Evolutionary conservation across 2,888 invertebrate species (phyloP), one percentile per base, ranked within the genome.

Genomic region (Micoletzkya japonica): DNA sequence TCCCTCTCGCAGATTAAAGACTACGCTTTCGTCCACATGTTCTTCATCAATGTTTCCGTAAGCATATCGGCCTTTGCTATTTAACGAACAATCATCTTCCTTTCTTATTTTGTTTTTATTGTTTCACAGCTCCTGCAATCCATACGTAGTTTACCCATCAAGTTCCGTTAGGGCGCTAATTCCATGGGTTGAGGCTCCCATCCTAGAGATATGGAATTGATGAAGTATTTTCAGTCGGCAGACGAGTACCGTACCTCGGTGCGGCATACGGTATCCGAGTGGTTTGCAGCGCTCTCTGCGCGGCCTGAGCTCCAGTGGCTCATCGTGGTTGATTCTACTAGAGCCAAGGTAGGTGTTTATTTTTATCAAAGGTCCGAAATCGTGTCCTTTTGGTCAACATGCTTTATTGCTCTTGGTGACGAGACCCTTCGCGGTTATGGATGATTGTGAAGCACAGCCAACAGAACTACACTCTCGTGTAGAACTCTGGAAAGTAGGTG

Each of bases 241-340:
- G 84, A 84, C 34, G 84, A 84, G 61, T 84, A 84, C 73, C 74
- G 81, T 36, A 63, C 75, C 6, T 75, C 70, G 36, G 77, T 82
- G 1, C 76, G 82, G 1, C 82, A 82, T 56, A 76, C 77, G 54
- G 77, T 85, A 17, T 77, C 79, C 14, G 84, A 84, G 74, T 84
- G 84, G 84, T 84, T 84, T 70, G 77, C 82, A 4, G 74, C 72
- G 50, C 72, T 78, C 20, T 75, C 73, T 37, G 60, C 75, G n/a
- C 72, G 74, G 61, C 68, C 74, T 4, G 79, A 79, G 50, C 72
- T 76, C 17, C 79, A 82, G 61, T 84, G 84, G 83, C 63, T 85
- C 28, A 85, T 84, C 37, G 76, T 84, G 10, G 75, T 81, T 44
- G 84, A 84, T 68, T 77, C 80, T 7, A 76, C 78, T 3, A 64